Base-by-base conservation (phyloP, 2,888 invertebrate species). In the Orthonychiurus folsomi region DNA sequence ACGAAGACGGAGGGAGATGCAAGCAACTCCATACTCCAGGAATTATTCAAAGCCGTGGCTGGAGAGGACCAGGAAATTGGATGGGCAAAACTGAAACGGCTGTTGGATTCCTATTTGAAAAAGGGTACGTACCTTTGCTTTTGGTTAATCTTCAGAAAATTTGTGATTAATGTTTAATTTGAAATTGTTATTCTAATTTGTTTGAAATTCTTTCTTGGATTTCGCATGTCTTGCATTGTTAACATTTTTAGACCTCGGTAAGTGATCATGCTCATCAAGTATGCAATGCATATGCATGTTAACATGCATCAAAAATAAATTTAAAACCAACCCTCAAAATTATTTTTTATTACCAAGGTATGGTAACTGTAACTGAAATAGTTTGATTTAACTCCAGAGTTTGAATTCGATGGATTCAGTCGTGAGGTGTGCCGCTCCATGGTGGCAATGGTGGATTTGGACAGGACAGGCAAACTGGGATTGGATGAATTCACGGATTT, bases 1-100 rank as follows among this genome's bases (percentile, higher is more conserved):
- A 50, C 48, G 5, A 47, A 59, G 24, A 50, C 20, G 26, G 59
- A 59, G 24, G 18, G 20, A n/a, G 26, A 59, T 15, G 24, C 21
- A 25, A 50, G 28, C 3, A 75, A 75, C 24, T 71, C 73, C 50
- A 80, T 81, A 47, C 84, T 93, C 59, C 83, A 86, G 20, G 85
- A 88, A 57, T 87, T 90, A 79, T 96, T 95, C 81, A 81, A 82
- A 69, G 86, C 87, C 59, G 83, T 94, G 60, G 91, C 95, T 28
- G 95, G 95, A 1, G 83, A 85, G 25, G 94, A 94, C 74, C 84
- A 89, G 74, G 93, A 96, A 78, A 88, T 96, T 1, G 93, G 93
- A 79, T 93, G 93, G 86, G 85, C 85, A 77, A 95, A 95, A 76
- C 81, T 96, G 27, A 90, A 92, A 78, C 87, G 91, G 75, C 89